These are phyloP conservation scores for Poecilia velifera DNA, from an alignment of 2,797 vertebrate species.

Conservation along the genomic window DNA sequence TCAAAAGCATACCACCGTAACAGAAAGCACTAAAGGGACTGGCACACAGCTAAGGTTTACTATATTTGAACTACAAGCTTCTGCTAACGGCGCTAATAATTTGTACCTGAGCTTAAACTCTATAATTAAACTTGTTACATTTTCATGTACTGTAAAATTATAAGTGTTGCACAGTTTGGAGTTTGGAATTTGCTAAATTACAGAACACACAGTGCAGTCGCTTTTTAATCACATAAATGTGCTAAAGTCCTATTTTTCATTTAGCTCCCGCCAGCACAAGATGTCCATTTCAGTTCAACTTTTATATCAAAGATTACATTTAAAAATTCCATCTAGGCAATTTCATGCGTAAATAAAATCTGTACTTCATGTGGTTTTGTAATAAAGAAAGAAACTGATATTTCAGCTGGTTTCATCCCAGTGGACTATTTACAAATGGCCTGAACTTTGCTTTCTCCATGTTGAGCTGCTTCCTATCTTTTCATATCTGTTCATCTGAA, in stretches of 20 bases:
- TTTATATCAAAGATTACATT: not conserved
- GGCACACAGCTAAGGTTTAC: slow-evolving; percentile 1
- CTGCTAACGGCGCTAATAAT: not conserved
- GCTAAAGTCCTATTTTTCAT: slow-evolving; percentile 57
- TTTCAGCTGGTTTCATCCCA: not conserved
- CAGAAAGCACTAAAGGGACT: slow-evolving; percentile 10
- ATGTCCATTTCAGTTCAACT: slow-evolving; percentile 44
- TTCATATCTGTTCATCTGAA: not conserved
- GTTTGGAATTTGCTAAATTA: not conserved
- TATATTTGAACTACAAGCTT: not conserved
- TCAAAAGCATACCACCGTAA: slow-evolving; percentile 6
- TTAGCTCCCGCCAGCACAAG: slow-evolving; percentile 40
- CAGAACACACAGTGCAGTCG: not conserved
- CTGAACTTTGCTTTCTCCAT: not conserved
- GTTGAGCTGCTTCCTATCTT: not conserved
- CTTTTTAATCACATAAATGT: slow-evolving; percentile 58
- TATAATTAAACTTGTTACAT: not conserved
- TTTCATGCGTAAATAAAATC: not conserved
- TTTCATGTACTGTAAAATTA: not conserved
- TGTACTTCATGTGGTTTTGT: not conserved
- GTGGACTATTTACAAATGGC: not conserved
- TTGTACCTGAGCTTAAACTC: not conserved
- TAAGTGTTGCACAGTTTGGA: not conserved
- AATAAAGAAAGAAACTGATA: not conserved
- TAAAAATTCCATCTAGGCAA: not conserved